phyloP scores from a whole-genome alignment of 2,797 vertebrate genomes.

The Cirrhinus mrigala region DNA sequence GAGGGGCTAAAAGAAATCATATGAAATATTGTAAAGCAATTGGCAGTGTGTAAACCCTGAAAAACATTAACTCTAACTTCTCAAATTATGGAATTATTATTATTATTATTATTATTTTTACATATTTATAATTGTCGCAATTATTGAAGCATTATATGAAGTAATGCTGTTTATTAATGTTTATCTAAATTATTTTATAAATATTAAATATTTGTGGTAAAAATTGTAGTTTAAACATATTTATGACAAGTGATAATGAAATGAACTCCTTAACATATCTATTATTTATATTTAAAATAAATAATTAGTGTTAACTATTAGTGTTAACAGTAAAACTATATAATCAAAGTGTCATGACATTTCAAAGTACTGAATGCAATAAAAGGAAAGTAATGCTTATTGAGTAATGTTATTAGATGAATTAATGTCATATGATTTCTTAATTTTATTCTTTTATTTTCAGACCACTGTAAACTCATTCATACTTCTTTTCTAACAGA shows the following conservation, averaged over 20 bases:
- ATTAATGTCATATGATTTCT: not conserved
- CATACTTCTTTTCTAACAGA: not conserved
- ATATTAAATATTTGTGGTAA: not conserved
- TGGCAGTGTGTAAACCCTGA: not conserved
- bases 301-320: not conserved
- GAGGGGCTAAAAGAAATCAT: no score
- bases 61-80: not conserved
- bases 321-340: no score
- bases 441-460: not conserved
- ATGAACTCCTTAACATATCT: not conserved
- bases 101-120: no score
- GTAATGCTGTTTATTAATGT: not conserved
- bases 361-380: not conserved
- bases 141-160: not conserved
- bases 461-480: not conserved
- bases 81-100: not conserved
- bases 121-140: not conserved
- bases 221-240: not conserved
- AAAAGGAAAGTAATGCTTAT: not conserved
- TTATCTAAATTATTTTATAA: no score
- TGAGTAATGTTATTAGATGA: not conserved
- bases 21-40: not conserved
- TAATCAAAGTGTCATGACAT: not conserved
- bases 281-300: not conserved
- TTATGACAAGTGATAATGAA: not conserved